Percentiles rank a stretch among this genome's conserved stretches.
These are phyloP conservation scores for Scophthalmus maximus DNA, from an alignment of 2,113 vertebrate species.

Conservation along the genomic window DNA sequence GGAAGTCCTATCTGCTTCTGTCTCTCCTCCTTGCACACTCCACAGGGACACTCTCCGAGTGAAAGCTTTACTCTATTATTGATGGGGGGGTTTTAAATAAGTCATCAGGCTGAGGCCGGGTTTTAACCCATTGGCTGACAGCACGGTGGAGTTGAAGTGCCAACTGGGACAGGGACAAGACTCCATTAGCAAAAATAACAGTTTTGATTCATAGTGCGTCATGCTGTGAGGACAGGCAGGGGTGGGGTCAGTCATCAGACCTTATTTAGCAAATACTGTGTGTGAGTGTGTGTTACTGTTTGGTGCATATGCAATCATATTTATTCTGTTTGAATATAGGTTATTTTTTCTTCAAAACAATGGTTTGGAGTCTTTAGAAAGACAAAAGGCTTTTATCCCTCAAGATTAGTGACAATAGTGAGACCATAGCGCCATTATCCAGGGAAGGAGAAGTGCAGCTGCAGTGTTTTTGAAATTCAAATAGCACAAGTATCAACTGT, in stretches of 20 bases:
- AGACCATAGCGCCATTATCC: too few species aligned
- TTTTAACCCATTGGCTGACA: constrained; percentile 70
- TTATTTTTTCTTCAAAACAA: too few species aligned
- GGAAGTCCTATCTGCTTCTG: constrained; percentile 42
- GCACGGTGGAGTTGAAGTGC: constrained; percentile 40
- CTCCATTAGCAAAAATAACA: constrained; percentile 73
- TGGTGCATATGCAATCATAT: neutral
- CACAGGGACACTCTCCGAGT: constrained; percentile 63
- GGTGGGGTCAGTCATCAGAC: constrained; percentile 42
- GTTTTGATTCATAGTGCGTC: constrained; percentile 51
- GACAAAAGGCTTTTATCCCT: too few species aligned
- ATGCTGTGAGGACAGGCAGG: constrained; percentile 52
- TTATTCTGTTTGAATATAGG: neutral
- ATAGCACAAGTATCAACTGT: neutral
- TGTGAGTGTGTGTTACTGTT: neutral
- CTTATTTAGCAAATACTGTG: too few species aligned
- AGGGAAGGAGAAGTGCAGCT: too few species aligned
- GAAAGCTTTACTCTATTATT: constrained; percentile 80
- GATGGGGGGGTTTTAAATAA: constrained; percentile 79
- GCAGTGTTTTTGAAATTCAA: constrained; percentile 3
- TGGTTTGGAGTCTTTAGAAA: too few species aligned
- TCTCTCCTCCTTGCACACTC: constrained; percentile 52
- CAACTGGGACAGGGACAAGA: constrained; percentile 41
- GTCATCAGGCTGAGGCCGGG: constrained; percentile 59
- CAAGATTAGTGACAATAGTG: too few species aligned